phyloP scores from a whole-genome alignment of 2,113 vertebrate species.

The Elachura formosa region DNA sequence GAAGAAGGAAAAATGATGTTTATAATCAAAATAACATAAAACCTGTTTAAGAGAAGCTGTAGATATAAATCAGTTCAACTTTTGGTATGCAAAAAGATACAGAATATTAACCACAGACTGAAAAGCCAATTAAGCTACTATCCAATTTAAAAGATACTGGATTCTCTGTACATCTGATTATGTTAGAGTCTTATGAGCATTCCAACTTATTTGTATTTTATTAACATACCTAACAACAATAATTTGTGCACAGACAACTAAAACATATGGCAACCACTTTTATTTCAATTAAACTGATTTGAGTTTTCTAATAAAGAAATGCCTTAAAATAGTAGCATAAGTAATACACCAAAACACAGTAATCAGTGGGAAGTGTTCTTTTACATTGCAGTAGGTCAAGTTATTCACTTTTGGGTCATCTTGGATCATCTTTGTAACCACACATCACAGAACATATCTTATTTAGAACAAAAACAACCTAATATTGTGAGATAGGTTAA shows the following conservation, averaged over 20 bases:
- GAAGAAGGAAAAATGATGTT: background rate
- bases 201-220: background rate
- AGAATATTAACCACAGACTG: background rate
- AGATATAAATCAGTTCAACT: background rate
- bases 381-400: background rate
- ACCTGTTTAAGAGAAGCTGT: background rate
- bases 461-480: background rate
- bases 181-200: background rate
- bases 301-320: background rate
- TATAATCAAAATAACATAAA: background rate
- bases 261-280: background rate
- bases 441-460: background rate
- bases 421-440: background rate
- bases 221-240: background rate
- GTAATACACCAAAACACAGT: background rate
- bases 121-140: background rate
- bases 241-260: background rate
- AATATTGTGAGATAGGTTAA: background rate
- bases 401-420: background rate
- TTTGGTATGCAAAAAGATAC: background rate
- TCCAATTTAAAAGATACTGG: background rate
- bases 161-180: background rate
- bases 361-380: background rate
- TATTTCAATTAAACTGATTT: constrained; percentile 9
- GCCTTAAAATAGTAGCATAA: background rate